Evolutionary conservation across 2,113 vertebrate species (phyloP).

Genomic region (Xiphorhynchus elegans): DNA sequence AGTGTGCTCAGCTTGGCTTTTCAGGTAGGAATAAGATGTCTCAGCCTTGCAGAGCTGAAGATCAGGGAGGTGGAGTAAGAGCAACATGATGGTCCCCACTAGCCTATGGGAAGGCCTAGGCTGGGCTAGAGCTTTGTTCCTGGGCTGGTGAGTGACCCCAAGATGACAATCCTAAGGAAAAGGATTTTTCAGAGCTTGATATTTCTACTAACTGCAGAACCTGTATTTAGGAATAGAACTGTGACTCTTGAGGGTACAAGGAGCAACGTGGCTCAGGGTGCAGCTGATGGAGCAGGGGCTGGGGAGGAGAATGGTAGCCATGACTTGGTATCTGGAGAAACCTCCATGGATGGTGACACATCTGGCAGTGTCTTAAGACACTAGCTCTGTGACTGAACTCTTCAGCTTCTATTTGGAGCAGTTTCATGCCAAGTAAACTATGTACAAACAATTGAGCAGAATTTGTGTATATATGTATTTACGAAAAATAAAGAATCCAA

Average conservation of each 20-base stretch:
- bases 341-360: not conserved
- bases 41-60: not conserved
- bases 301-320: not conserved
- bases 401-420: not conserved
- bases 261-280: not conserved
- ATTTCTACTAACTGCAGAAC: not conserved
- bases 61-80: not conserved
- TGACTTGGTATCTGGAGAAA: not conserved
- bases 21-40: not conserved
- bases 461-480: not conserved
- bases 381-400: not conserved
- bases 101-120: no score
- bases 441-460: not conserved
- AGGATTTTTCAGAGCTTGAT: not conserved
- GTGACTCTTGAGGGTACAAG: not conserved
- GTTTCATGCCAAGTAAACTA: not conserved
- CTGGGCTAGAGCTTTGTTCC: not conserved
- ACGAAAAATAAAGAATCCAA: not conserved
- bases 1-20: not conserved
- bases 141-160: not conserved
- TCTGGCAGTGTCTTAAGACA: not conserved
- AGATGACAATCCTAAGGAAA: not conserved
- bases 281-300: not conserved
- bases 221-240: not conserved
- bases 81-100: not conserved